Evolutionary conservation across 2,113 vertebrate genomes (phyloP).

Genomic region (Pedetes capensis): DNA sequence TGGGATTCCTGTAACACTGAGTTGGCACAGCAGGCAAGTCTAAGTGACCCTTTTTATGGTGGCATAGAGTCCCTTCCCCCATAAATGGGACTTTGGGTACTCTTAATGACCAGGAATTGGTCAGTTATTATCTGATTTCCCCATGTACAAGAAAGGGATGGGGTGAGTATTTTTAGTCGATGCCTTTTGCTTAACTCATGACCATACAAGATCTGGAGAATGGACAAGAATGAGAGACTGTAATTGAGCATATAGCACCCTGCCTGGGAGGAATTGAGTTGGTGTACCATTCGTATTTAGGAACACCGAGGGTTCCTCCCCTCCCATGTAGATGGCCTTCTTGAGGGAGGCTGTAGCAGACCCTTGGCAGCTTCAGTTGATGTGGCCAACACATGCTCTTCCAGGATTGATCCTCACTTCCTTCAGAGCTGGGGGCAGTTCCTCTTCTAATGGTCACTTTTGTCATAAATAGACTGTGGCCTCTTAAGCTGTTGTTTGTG

Average conservation of each 20-base stretch:
- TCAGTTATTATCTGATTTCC: not conserved
- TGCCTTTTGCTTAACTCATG: not conserved
- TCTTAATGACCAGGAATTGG: not conserved
- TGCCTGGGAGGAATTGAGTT: not conserved
- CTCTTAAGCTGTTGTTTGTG: not conserved
- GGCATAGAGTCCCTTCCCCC: not conserved
- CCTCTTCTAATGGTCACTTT: not conserved
- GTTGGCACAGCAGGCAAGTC: not conserved
- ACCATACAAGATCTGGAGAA: not conserved
- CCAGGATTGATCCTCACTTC: not conserved
- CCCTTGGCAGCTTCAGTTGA: not conserved
- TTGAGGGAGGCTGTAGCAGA: not conserved
- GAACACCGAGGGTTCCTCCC: not conserved
- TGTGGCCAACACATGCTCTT: not conserved
- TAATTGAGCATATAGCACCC: not conserved
- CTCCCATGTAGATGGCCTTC: not conserved
- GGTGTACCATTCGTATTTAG: too few relatives aligned
- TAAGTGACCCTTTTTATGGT: not conserved
- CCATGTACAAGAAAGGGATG: not conserved
- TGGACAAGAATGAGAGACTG: not conserved
- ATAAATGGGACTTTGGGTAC: too few relatives aligned
- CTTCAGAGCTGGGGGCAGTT: not conserved
- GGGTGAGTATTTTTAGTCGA: not conserved
- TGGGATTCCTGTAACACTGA: not conserved
- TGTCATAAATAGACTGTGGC: not conserved